These are phyloP conservation scores for Ceryle rudis DNA, from an alignment of 2,797 vertebrate genomes.

Conservation along the genomic window DNA sequence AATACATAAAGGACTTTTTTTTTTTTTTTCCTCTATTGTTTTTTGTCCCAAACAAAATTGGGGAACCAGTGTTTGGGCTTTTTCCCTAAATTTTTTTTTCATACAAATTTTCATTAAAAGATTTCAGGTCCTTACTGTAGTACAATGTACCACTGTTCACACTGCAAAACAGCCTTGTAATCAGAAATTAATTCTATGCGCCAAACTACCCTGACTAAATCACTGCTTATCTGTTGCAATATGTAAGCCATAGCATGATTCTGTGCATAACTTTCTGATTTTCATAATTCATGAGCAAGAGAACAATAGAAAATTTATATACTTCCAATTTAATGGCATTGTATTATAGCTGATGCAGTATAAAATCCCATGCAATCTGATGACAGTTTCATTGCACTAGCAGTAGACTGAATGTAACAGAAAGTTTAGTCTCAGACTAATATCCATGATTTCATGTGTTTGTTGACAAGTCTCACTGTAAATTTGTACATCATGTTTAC, in stretches of 20 bases:
- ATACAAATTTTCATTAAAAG: neutral
- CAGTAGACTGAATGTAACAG: neutral
- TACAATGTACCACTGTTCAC: neutral
- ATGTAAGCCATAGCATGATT: neutral
- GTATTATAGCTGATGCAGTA: neutral
- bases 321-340: neutral
- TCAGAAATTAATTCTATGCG: neutral
- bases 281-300: neutral
- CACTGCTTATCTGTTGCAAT: neutral
- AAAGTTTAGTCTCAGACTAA: constrained; percentile 9
- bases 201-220: neutral
- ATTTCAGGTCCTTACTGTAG: neutral
- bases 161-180: neutral
- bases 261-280: neutral
- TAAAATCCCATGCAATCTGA: neutral
- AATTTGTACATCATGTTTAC: neutral
- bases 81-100: neutral
- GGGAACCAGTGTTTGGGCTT: neutral
- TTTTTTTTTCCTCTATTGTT: neutral
- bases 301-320: neutral
- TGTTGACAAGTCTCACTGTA: neutral
- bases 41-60: neutral
- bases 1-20: neutral
- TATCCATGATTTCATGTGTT: neutral
- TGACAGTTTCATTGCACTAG: constrained; percentile 11